Percentiles rank a stretch among this genome's conserved stretches.
Evolutionary conservation across 2,888 invertebrate genomes (phyloP).

Genomic region (Aethes cnicana): DNA sequence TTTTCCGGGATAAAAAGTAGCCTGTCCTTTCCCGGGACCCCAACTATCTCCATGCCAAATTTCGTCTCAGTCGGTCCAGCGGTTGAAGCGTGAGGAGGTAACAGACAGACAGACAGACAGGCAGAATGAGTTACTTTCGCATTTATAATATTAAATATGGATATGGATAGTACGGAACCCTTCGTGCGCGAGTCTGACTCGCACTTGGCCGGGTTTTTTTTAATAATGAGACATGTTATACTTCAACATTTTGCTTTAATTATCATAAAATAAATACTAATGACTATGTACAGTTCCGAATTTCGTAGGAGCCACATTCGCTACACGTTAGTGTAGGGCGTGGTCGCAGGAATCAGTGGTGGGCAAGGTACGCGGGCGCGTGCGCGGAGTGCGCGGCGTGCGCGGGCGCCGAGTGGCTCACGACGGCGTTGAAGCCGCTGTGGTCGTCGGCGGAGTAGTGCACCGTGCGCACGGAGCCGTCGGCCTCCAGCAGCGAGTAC

Average conservation of each 20-base stretch:
- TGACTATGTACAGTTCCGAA: constrained; percentile 35
- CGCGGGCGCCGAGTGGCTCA: constrained; percentile 61
- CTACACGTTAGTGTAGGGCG: neutral
- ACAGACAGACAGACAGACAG: too few species aligned
- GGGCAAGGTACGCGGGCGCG: constrained; percentile 47
- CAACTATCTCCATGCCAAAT: too few species aligned
- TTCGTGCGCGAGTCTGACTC: too few species aligned
- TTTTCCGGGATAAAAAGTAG: too few species aligned
- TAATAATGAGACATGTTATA: neutral
- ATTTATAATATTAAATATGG: too few species aligned
- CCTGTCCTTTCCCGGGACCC: too few species aligned
- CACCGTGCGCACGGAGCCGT: constrained; percentile 79
- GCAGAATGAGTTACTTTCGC: too few species aligned
- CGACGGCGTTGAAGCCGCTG: constrained; percentile 69
- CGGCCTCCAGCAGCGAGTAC: constrained; percentile 78
- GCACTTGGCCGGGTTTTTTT: neutral
- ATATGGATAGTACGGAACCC: too few species aligned
- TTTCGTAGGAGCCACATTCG: constrained; percentile 27
- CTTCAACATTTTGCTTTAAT: constrained; percentile 34
- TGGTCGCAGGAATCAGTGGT: constrained; percentile 41
- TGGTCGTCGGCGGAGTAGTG: constrained; percentile 80
- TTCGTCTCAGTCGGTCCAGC: too few species aligned
- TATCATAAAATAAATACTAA: constrained; percentile 36
- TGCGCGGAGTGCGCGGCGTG: constrained; percentile 49
- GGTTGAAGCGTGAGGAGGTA: too few species aligned